These are phyloP conservation scores for Barnardius zonarius DNA, from an alignment of 2,113 vertebrate genomes.

Conservation along the genomic window DNA sequence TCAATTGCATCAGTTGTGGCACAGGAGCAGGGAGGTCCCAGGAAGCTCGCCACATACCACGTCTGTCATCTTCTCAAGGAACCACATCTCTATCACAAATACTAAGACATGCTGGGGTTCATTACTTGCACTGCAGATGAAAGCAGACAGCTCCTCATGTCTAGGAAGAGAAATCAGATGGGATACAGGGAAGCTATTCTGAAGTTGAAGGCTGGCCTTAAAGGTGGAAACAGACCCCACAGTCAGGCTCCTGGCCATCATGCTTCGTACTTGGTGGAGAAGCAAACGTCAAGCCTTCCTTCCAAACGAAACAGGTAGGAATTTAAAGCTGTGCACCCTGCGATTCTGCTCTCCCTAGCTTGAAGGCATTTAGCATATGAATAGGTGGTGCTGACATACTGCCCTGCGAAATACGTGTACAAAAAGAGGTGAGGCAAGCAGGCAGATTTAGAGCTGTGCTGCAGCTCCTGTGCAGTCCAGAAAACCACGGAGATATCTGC, in stretches of 20 bases:
- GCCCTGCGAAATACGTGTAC: background rate
- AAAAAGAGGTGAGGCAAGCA: background rate
- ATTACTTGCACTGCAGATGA: background rate
- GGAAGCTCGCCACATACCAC: background rate
- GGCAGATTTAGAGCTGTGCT: background rate
- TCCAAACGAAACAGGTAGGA: background rate
- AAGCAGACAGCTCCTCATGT: background rate
- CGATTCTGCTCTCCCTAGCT: background rate
- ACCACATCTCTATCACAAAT: background rate
- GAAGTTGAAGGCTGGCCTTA: background rate
- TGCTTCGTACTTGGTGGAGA: too few relatives aligned
- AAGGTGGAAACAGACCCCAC: background rate
- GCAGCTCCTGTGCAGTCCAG: background rate
- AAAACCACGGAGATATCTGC: background rate
- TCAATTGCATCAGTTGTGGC: background rate
- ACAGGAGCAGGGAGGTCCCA: background rate
- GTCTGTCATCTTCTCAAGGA: background rate
- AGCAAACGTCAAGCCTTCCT: background rate
- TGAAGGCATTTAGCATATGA: background rate
- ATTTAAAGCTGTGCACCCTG: background rate
- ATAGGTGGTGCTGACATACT: background rate
- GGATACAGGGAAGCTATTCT: background rate
- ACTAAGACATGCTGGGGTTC: background rate
- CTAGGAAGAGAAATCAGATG: background rate
- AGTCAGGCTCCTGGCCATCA: background rate